These are phyloP conservation scores for Caprella mutica DNA, from an alignment of 2,888 invertebrate genomes.

Conservation along the genomic window DNA sequence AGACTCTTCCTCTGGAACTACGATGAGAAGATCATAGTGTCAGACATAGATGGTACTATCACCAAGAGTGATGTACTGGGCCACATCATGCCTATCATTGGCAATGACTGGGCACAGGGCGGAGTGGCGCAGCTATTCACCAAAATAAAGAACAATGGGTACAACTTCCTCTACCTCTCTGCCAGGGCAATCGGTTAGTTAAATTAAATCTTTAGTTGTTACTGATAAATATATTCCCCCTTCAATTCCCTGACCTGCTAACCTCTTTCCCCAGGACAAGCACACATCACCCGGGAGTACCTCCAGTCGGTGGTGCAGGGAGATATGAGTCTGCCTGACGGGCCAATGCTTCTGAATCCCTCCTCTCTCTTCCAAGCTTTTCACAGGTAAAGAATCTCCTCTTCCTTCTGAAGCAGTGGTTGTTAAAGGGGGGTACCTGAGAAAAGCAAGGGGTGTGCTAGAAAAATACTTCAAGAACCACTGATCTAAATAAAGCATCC, in stretches of 20 bases:
- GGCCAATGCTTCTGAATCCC: slow-evolving; percentile 90
- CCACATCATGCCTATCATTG: slow-evolving; percentile 60
- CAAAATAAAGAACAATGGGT: slow-evolving; percentile 93
- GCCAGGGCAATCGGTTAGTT: slow-evolving; percentile 86
- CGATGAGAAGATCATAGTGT: slow-evolving; percentile 94
- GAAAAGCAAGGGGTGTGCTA: too few species aligned
- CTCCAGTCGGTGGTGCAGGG: slow-evolving; percentile 87
- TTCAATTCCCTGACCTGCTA: background rate
- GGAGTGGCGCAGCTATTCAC: slow-evolving; percentile 96
- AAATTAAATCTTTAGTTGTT: slow-evolving; percentile 33
- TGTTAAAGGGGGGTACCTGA: too few species aligned
- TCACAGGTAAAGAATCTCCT: slow-evolving; percentile 56
- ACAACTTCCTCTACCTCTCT: slow-evolving; percentile 90
- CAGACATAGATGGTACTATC: slow-evolving; percentile 98
- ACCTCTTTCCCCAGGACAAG: slow-evolving; percentile 45
- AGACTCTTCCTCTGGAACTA: slow-evolving; percentile 94
- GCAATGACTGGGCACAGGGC: slow-evolving; percentile 87
- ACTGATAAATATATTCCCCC: slow-evolving; percentile 34
- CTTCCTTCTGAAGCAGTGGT: too few species aligned
- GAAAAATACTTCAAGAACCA: too few species aligned
- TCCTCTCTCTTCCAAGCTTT: slow-evolving; percentile 94
- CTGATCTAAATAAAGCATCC: too few species aligned
- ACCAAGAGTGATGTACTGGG: slow-evolving; percentile 98
- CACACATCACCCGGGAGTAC: slow-evolving; percentile 80
- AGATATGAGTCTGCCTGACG: slow-evolving; percentile 85